Conservation (phyloP, 2,797 vertebrate genomes). For the Micrastur ruficollis region DNA sequence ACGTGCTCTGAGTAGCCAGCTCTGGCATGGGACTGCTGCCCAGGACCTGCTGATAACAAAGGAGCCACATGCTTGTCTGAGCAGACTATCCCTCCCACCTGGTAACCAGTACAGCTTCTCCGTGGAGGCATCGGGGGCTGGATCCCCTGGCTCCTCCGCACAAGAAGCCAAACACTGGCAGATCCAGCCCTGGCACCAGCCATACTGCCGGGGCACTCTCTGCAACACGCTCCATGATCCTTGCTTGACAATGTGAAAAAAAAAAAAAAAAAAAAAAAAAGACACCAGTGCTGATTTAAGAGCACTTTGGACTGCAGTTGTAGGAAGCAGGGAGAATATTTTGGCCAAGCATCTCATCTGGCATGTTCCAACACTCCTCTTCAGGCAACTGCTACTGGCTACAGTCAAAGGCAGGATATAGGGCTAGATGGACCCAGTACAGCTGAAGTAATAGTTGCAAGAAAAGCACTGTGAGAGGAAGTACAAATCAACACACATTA, state of each 20-base stretch:
- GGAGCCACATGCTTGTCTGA: fast-evolving
- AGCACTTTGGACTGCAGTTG: background rate
- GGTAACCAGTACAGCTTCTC: background rate
- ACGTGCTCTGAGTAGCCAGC: fast-evolving
- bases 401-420: background rate
- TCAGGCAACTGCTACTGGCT: background rate
- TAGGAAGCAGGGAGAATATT: background rate
- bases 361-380: background rate
- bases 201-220: fast-evolving
- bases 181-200: background rate
- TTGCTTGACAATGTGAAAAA: background rate
- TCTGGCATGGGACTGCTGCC: background rate
- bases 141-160: background rate
- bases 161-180: background rate
- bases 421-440: background rate
- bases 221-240: background rate
- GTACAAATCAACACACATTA: background rate
- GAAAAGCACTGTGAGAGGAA: background rate
- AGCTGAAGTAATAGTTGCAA: background rate
- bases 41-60: background rate
- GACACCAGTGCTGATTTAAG: background rate
- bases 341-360: background rate
- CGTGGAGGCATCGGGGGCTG: background rate
- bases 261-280: background rate
- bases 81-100: background rate